Conservation (phyloP, 2,888 invertebrate species). For the Minunthozetes semirufus region DNA sequence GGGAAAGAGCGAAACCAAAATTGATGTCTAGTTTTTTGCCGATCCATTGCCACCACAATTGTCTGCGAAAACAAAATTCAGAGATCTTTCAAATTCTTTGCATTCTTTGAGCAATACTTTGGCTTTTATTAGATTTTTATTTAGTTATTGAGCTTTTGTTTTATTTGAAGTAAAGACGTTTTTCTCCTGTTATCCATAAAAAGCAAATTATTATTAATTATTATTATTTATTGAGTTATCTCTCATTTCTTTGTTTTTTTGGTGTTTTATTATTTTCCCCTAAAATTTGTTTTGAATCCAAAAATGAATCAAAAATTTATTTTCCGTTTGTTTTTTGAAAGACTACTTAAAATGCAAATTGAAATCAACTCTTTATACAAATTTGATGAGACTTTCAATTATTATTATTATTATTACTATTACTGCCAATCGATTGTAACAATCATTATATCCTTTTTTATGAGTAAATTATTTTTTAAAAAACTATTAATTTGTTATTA, state of each 20-base stretch:
- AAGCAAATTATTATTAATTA: neutral
- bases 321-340: neutral
- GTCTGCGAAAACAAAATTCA: neutral
- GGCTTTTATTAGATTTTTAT: neutral
- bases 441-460: too few relatives aligned
- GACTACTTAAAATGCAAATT: slow-evolving; percentile 11
- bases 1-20: slow-evolving; percentile 18
- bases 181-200: neutral
- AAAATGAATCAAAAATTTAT: neutral
- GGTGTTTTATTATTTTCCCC: neutral
- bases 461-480: too few relatives aligned
- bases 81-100: neutral
- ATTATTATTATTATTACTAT: neutral
- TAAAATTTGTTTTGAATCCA: neutral
- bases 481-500: too few relatives aligned
- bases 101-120: slow-evolving; percentile 13
- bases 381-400: too few relatives aligned
- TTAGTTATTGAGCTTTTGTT: neutral
- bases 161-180: neutral
- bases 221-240: neutral
- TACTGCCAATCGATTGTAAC: slow-evolving; percentile 7
- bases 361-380: neutral
- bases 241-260: neutral
- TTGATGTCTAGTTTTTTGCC: slow-evolving; percentile 17
- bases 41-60: neutral